phyloP scores from a whole-genome alignment of 2,113 vertebrate genomes.

The Budorcas taxicolor region DNA sequence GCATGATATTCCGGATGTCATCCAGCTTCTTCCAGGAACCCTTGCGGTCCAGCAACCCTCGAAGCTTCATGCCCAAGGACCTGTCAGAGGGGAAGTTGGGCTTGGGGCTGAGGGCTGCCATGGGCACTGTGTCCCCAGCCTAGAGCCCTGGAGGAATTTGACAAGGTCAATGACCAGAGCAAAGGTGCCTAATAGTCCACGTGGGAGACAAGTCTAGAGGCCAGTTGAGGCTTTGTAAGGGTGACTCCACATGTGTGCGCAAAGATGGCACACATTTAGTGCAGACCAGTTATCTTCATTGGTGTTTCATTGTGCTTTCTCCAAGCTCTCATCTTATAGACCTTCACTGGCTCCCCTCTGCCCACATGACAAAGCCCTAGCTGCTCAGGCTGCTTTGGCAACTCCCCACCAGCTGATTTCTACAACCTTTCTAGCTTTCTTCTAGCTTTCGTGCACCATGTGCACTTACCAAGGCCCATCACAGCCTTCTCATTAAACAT shows the following conservation, averaged over 20 bases:
- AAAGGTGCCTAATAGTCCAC: not conserved
- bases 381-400: not conserved
- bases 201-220: not conserved
- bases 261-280: not conserved
- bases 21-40: constrained; percentile 73
- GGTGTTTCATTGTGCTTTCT: not conserved
- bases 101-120: not conserved
- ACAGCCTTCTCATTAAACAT: not conserved
- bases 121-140: not conserved
- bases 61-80: constrained; percentile 68
- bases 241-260: accelerated
- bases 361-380: not conserved
- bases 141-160: not conserved
- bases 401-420: not conserved
- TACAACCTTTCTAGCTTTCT: not conserved
- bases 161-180: not conserved
- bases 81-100: not conserved
- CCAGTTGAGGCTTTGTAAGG: not conserved
- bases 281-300: not conserved
- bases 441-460: not conserved
- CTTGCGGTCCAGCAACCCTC: constrained; percentile 62
- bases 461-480: not conserved
- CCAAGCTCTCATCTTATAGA: not conserved
- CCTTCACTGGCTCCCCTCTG: not conserved
- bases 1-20: constrained; percentile 70